Conservation (phyloP, 2,113 vertebrate species). For the Paraplagusia blochii region DNA sequence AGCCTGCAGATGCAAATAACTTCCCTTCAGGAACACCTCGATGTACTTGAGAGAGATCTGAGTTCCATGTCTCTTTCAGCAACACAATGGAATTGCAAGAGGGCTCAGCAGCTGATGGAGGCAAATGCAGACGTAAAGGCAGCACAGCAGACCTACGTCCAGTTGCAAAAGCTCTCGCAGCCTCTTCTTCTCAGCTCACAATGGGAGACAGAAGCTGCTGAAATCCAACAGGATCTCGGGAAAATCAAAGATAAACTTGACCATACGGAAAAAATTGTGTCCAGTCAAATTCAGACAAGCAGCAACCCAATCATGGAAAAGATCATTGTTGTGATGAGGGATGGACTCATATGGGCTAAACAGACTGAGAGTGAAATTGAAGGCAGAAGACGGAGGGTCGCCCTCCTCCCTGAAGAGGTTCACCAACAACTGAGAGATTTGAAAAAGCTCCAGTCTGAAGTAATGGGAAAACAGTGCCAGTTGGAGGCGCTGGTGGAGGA, state of each 20-base stretch:
- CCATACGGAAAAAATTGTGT: conserved; percentile 57
- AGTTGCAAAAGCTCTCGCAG: conserved; percentile 74
- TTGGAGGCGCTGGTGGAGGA: conserved; percentile 74
- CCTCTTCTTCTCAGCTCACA: conserved; percentile 72
- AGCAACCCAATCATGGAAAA: conserved; percentile 68
- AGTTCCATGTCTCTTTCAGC: conserved; percentile 31
- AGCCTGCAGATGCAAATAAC: conserved; percentile 65
- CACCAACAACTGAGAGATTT: conserved; percentile 80
- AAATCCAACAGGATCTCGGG: conserved; percentile 73
- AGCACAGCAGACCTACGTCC: conserved; percentile 65
- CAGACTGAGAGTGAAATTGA: conserved; percentile 69
- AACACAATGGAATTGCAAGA: conserved; percentile 52
- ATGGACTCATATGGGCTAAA: conserved; percentile 80
- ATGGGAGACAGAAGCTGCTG: conserved; percentile 73
- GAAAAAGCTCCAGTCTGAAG: conserved; percentile 74
- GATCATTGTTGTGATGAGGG: conserved; percentile 73
- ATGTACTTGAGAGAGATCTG: conserved; percentile 60
- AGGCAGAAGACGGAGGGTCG: conserved; percentile 62
- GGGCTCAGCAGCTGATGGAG: conserved; percentile 54
- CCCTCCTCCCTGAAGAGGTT: conserved; percentile 82
- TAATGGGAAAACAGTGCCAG: conserved; percentile 74
- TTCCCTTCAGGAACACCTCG: conserved; percentile 70
- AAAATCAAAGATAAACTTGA: conserved; percentile 73
- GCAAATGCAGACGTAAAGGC: conserved; percentile 75
- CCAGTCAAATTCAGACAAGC: conserved; percentile 48